Percentiles rank a stretch among this genome's conserved stretches.
These are phyloP conservation scores for Callimorpha dominula DNA, from an alignment of 2,888 invertebrate genomes.

Conservation along the genomic window DNA sequence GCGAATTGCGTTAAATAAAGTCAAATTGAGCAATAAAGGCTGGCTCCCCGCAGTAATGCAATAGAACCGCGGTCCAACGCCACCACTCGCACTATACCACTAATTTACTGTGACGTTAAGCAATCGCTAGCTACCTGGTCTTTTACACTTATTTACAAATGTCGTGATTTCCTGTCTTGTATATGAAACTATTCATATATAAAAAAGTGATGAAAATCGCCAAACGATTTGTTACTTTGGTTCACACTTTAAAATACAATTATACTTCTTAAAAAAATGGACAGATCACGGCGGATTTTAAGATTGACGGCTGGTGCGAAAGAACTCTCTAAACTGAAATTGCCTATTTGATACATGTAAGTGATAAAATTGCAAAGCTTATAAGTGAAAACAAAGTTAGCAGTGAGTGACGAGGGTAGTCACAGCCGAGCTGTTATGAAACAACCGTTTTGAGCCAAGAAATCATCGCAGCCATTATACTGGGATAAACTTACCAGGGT, in stretches of 20 bases:
- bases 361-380: conserved; percentile 52
- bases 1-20: conserved; percentile 84
- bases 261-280: not conserved
- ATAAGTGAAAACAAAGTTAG: conserved; percentile 75
- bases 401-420: conserved; percentile 71
- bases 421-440: conserved; percentile 71
- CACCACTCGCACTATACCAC: conserved; percentile 69
- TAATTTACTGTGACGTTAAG: conserved; percentile 69
- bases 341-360: conserved; percentile 30
- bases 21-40: conserved; percentile 87
- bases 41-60: conserved; percentile 81
- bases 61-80: conserved; percentile 74
- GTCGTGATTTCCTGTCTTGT: not conserved
- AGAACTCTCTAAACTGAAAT: conserved; percentile 33
- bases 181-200: not conserved
- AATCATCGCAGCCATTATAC: conserved; percentile 78
- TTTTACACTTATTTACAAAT: conserved; percentile 24
- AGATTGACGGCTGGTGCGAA: conserved; percentile 22
- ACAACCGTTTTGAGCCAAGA: conserved; percentile 74
- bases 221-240: not conserved
- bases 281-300: conserved; percentile 18
- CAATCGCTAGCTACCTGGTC: conserved; percentile 37
- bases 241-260: not conserved
- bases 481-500: conserved; percentile 61
- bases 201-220: not conserved